A percentile compares a stretch with the other conserved stretches of the same genome.
Conservation (phyloP, 2,113 vertebrate species). For the Antigone vipio region DNA sequence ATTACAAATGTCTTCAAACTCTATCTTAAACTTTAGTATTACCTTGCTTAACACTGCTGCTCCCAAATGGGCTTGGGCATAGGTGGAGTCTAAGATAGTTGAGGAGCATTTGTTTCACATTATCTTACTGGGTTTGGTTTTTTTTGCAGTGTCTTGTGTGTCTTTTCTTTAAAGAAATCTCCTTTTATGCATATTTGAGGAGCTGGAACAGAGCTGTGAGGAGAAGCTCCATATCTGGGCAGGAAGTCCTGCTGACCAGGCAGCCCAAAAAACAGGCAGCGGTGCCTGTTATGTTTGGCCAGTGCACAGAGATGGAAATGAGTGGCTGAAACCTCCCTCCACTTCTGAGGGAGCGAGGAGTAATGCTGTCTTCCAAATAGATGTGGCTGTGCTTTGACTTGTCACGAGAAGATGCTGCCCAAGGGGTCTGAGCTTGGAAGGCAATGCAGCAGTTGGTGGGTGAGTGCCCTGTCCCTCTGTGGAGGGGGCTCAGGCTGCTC, state of each 20-base stretch:
- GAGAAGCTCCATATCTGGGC: slow-evolving; percentile 15
- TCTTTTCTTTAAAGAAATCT: neutral
- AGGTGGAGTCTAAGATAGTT: neutral
- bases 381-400: neutral
- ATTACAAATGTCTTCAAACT: neutral
- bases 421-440: rapidly evolving
- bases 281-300: neutral
- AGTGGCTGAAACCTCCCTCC: neutral
- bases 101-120: neutral
- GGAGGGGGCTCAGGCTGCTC: neutral
- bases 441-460: rapidly evolving
- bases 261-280: neutral
- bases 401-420: rapidly evolving
- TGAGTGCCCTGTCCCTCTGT: rapidly evolving
- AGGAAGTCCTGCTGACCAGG: neutral
- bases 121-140: neutral
- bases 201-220: neutral
- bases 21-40: neutral
- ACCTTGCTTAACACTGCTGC: neutral
- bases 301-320: neutral
- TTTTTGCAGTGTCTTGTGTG: neutral
- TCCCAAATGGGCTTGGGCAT: neutral
- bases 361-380: rapidly evolving
- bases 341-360: rapidly evolving
- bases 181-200: slow-evolving; percentile 15